These are phyloP conservation scores for Aelia acuminata DNA, from an alignment of 2,888 invertebrate species.

Conservation along the genomic window DNA sequence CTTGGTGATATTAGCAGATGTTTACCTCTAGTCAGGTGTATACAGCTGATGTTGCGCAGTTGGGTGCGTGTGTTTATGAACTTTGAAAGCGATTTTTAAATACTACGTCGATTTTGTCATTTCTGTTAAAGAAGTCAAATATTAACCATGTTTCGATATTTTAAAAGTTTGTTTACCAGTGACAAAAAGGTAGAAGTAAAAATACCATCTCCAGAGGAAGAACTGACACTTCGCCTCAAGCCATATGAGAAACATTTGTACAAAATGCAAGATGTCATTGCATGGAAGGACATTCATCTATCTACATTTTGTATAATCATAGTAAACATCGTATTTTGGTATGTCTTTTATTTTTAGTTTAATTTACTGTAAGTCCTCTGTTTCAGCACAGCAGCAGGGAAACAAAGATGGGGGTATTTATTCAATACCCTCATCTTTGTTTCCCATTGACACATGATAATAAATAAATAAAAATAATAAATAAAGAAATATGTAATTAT, in stretches of 20 bases:
- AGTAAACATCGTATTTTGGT: slow-evolving; percentile 70
- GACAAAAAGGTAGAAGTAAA: slow-evolving; percentile 20
- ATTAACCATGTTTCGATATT: slow-evolving; percentile 13
- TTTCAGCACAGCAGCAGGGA: neutral
- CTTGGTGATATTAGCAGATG: neutral
- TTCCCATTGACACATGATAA: too few species aligned
- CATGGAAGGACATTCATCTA: slow-evolving; percentile 69
- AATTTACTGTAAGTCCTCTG: neutral
- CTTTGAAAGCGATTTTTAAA: neutral
- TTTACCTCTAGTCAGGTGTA: neutral
- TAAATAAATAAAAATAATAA: too few species aligned
- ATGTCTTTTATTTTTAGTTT: slow-evolving; percentile 64
- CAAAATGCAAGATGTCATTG: slow-evolving; percentile 67
- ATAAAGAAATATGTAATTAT: too few species aligned
- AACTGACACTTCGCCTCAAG: slow-evolving; percentile 62
- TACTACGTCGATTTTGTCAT: neutral
- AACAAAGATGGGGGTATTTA: too few species aligned
- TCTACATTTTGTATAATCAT: slow-evolving; percentile 69
- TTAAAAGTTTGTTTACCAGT: slow-evolving; percentile 22
- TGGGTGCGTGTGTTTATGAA: slow-evolving; percentile 13
- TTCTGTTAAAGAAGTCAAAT: neutral
- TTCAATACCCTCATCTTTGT: too few species aligned
- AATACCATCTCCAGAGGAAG: slow-evolving; percentile 52
- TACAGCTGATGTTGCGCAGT: slow-evolving; percentile 34
- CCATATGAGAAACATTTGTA: slow-evolving; percentile 66